Evolutionary conservation across 2,888 invertebrate genomes (phyloP).

Genomic region (Lithophane leautieri): DNA sequence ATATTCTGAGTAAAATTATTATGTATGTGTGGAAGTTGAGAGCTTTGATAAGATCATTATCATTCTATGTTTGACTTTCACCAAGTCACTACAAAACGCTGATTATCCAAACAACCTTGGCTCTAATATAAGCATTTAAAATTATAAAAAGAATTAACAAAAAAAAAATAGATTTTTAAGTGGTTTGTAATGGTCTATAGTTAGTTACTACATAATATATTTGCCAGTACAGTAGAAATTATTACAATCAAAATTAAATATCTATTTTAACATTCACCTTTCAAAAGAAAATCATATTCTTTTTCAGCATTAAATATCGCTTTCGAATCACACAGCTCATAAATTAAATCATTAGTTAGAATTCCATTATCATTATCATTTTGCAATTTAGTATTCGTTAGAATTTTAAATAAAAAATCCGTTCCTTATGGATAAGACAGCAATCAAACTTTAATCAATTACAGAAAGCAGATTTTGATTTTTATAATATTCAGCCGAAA

Average conservation of each 20-base stretch:
- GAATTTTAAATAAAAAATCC: conserved; percentile 28
- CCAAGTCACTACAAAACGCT: neutral
- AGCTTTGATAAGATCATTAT: neutral
- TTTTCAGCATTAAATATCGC: conserved; percentile 1
- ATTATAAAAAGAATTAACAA: conserved; percentile 1
- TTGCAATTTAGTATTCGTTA: conserved; percentile 36
- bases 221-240: neutral
- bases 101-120: conserved; percentile 12
- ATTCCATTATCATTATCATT: conserved; percentile 31
- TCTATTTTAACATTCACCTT: neutral
- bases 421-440: conserved; percentile 24
- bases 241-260: neutral
- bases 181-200: neutral
- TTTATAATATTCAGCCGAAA: conserved; percentile 9
- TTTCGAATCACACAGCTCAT: conserved; percentile 5
- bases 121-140: conserved; percentile 3
- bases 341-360: conserved; percentile 23
- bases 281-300: conserved; percentile 1
- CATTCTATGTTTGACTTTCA: conserved; percentile 20
- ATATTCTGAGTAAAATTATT: no score
- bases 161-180: neutral
- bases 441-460: conserved; percentile 49
- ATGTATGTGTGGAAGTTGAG: no score
- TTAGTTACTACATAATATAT: neutral
- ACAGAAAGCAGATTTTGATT: conserved; percentile 29